A percentile compares a stretch with the other conserved stretches of the same genome.
phyloP scores from a whole-genome alignment of 2,888 invertebrate species.

The Camponotus fellah region DNA sequence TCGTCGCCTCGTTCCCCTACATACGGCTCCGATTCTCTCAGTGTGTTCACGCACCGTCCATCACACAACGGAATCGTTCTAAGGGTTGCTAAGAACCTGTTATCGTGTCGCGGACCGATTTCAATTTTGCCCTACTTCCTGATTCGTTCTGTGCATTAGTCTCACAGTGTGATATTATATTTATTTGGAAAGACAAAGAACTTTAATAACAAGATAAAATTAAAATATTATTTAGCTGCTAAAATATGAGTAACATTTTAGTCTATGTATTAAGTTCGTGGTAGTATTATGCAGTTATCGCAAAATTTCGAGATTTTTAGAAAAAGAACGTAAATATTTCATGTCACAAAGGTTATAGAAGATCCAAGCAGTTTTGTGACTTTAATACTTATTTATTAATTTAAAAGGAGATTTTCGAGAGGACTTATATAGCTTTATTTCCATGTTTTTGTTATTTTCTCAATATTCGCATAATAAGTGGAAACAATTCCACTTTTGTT shows the following conservation, averaged over 20 bases:
- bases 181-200: neutral
- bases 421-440: neutral
- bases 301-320: neutral
- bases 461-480: neutral
- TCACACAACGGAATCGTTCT: conserved; percentile 22
- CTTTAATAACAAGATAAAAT: neutral
- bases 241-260: neutral
- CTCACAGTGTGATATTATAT: neutral
- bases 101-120: neutral
- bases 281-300: neutral
- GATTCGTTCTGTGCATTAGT: neutral
- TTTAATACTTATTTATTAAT: neutral
- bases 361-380: neutral
- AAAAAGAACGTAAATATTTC: neutral
- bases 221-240: neutral
- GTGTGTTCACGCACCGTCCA: conserved; percentile 6
- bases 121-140: neutral
- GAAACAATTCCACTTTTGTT: neutral
- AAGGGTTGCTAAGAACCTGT: conserved; percentile 48
- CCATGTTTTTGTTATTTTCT: neutral
- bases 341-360: neutral
- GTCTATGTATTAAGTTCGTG: neutral
- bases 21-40: neutral
- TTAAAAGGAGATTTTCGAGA: neutral
- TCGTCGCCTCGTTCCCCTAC: conserved; percentile 23